phyloP scores from a whole-genome alignment of 2,113 vertebrate genomes.

The Neofelis nebulosa region DNA sequence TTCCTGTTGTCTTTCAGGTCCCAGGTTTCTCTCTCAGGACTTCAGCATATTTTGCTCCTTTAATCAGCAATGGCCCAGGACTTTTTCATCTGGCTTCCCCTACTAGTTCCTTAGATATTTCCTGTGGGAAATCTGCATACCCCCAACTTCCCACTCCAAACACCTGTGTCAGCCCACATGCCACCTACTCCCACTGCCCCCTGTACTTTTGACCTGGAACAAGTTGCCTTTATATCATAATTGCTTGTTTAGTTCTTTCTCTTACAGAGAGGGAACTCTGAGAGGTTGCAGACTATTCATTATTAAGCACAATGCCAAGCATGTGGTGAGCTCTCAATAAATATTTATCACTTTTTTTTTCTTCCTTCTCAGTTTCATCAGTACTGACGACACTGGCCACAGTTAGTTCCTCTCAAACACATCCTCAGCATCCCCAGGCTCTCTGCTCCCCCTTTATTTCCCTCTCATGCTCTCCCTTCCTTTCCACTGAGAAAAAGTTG shows the following conservation, averaged over 20 bases:
- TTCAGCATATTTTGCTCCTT: neutral
- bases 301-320: neutral
- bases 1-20: fast-evolving
- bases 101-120: neutral
- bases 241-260: neutral
- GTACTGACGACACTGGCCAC: neutral
- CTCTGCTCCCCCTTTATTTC: neutral
- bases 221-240: neutral
- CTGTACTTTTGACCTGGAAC: neutral
- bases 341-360: conserved; percentile 27
- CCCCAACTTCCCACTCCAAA: too few relatives aligned
- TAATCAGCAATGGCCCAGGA: neutral
- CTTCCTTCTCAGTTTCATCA: neutral
- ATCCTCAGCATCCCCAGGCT: neutral
- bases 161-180: neutral
- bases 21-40: neutral
- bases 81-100: neutral
- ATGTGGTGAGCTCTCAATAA: neutral
- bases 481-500: conserved; percentile 1
- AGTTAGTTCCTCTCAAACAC: neutral
- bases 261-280: neutral
- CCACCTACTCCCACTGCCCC: neutral
- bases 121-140: neutral
- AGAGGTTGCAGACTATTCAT: neutral
- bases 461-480: neutral